Evolutionary conservation across 2,113 vertebrate species (phyloP).

Genomic region (Athene cunicularia): DNA sequence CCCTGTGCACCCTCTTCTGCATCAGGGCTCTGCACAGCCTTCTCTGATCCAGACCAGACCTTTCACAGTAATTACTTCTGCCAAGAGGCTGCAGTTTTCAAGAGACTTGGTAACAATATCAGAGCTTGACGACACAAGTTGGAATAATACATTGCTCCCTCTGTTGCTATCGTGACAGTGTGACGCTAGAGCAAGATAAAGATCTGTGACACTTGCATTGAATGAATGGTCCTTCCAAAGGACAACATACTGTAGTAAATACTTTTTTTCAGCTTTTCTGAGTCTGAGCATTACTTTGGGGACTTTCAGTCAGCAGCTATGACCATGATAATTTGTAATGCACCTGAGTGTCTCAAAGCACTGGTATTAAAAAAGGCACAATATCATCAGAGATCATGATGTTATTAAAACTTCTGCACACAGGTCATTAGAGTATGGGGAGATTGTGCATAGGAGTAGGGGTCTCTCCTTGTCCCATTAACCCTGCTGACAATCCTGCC

Average conservation of each 20-base stretch:
- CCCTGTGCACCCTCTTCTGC: fast-evolving
- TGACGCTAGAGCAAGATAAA: not conserved
- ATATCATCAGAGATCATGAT: not conserved
- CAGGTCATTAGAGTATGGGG: not conserved
- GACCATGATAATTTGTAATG: not conserved
- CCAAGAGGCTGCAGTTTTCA: not conserved
- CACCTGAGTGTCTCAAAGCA: not conserved
- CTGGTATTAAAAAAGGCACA: not conserved
- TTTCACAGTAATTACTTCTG: fast-evolving
- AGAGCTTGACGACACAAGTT: not conserved
- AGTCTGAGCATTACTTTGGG: not conserved
- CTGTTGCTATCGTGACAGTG: not conserved
- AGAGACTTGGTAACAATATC: not conserved
- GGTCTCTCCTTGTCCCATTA: not conserved
- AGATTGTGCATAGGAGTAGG: not conserved
- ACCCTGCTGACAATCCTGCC: not conserved
- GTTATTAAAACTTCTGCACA: not conserved
- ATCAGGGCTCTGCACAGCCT: not conserved
- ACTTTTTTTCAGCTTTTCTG: fast-evolving
- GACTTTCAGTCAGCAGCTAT: not conserved
- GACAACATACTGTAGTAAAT: not conserved
- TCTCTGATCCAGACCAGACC: not conserved
- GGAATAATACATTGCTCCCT: not conserved
- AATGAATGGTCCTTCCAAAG: not conserved
- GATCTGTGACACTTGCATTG: not conserved